Base-by-base conservation (phyloP, 1,140 invertebrate genomes). In the Euborellia annulipes region DNA sequence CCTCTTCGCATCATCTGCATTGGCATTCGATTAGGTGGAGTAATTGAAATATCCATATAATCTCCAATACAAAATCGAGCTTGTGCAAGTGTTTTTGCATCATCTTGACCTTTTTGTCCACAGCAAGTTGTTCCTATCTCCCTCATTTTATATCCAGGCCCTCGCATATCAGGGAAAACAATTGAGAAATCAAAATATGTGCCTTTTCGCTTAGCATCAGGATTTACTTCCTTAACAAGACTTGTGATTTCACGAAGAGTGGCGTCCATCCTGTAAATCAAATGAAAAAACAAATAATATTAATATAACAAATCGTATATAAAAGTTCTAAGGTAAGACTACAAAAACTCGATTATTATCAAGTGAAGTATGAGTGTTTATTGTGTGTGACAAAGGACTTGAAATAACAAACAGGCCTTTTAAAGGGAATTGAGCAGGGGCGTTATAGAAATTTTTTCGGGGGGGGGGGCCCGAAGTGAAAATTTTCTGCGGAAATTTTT, bases 121-220 rank as follows among this genome's bases (percentile, higher is more conserved):
- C 85, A 88, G 57, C 82, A 82, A 2, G 92, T 96, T 2, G 82
- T 85, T 18, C 95, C 95, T 54, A 99, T 94, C 60, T 97, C 89
- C 52, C 90, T 71, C 75, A 94, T 83, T 51, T 81, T 63, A 59
- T 89, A 95, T n/a, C 82, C 78, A 14, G 84, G 77, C 19, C 76
- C 73, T 45, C 82, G 68, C 34, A 70, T 62, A 60, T 98, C 92
- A 2, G 94, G 93, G 58, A 79, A 92, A 0, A 98, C 90, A 27
- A 98, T 71, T 2, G 87, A 83, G 72, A 99, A 99, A 60, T 95
- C 91, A 66, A 98, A 98, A 52, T 88, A 89, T n/a, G 94, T 97
- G 41, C 93, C 94, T 62, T 92, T 91, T 44, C 81, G 78, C 20
- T 93, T 67, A 6, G 94, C 85, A 62, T 98, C 95, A 22, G 89